These are phyloP conservation scores for Drosophila infuscata DNA, from an alignment of 2,888 invertebrate genomes.

Conservation along the genomic window DNA sequence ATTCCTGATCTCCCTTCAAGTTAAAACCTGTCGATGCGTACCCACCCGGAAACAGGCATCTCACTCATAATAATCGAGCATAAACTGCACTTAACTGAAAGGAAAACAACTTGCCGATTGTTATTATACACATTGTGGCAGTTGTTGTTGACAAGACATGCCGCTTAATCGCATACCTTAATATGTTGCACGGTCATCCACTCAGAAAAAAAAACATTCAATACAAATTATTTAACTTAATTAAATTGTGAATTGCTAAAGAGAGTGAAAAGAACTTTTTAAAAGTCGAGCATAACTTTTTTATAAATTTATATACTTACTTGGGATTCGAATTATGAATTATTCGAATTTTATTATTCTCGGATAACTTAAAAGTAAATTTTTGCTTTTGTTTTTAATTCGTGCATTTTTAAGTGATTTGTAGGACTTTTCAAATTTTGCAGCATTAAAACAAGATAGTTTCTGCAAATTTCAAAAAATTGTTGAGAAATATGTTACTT, in stretches of 20 bases:
- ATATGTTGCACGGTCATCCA: background rate
- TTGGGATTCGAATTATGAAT: background rate
- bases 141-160: constrained; percentile 41
- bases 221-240: background rate
- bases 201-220: background rate
- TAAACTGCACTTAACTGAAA: constrained; percentile 74
- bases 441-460: background rate
- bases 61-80: constrained; percentile 71
- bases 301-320: too few relatives aligned
- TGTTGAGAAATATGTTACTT: background rate
- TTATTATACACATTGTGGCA: constrained; percentile 32
- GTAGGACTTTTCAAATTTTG: background rate
- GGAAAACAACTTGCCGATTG: constrained; percentile 54
- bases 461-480: background rate
- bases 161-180: constrained; percentile 5
- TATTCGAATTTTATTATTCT: too few relatives aligned
- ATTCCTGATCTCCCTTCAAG: background rate
- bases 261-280: background rate
- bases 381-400: too few relatives aligned
- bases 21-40: constrained; percentile 39
- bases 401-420: background rate
- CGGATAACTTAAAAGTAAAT: too few relatives aligned
- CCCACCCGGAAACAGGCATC: constrained; percentile 70
- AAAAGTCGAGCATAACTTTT: background rate
- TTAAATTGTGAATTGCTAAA: background rate